Evolutionary conservation across 2,797 vertebrate genomes (phyloP).

Genomic region (Eulemur rubriventer): DNA sequence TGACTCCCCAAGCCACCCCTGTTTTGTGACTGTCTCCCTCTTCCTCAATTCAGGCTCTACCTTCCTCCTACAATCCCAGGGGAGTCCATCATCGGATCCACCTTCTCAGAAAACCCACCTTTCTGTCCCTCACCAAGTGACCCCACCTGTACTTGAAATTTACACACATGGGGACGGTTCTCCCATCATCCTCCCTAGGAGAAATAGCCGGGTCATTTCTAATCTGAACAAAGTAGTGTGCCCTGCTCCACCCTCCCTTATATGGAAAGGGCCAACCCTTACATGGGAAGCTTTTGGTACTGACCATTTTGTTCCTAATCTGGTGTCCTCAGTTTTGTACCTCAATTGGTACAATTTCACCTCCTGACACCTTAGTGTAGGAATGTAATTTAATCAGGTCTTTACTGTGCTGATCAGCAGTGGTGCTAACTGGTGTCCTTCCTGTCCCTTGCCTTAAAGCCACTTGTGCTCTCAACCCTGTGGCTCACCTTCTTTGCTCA

Average conservation of each 20-base stretch:
- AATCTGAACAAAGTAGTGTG: neutral
- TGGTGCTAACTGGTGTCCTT: neutral
- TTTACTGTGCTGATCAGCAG: neutral
- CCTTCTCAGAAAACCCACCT: neutral
- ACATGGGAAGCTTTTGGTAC: neutral
- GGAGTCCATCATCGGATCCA: neutral
- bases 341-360: neutral
- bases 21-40: neutral
- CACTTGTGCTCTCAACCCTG: neutral
- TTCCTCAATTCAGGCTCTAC: neutral
- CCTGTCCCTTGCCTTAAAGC: neutral
- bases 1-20: accelerated
- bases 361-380: neutral
- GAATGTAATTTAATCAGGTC: neutral
- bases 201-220: neutral
- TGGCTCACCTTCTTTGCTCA: neutral
- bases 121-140: neutral
- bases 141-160: neutral
- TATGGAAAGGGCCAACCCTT: neutral
- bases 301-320: neutral
- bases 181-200: neutral
- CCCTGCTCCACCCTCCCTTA: neutral
- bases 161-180: neutral
- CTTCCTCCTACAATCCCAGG: neutral
- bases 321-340: neutral